Evolutionary conservation across 2,797 vertebrate genomes (phyloP), one percentile per base, ranked within the genome.

Genomic region (Eulemur rubriventer): DNA sequence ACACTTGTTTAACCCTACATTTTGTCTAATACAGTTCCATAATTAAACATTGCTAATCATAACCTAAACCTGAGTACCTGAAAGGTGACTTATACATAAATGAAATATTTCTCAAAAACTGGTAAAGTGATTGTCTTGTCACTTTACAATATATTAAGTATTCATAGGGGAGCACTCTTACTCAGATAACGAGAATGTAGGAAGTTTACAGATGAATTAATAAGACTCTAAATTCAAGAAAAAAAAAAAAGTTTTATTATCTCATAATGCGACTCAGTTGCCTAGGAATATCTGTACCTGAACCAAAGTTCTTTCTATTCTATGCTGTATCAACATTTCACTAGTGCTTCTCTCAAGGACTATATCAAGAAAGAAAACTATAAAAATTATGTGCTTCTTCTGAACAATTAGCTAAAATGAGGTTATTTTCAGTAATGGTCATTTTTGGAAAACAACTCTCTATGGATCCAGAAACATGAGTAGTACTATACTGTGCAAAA

Each of bases 51-150:
- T 69, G 46, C 14, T 73, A 92, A 73, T 52, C 17, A 79, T 70
- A 79, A 76, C 73, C 75, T 95, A 82, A 96, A 95, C 65, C 20
- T 73, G 22, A 92, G 46, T 78, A 38, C 18, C 50, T 93, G 59
- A 16, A 76, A 52, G 8, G 70, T 41, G n/a, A 89, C 65, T 82
- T 86, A 78, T 30, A 76, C 12, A 10, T 41, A 92, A 87, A 3
- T 33, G 12, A 24, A 80, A 10, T 33, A 94, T 22, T 67, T 93
- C 46, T 95, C n/a, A 73, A 69, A 61, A 87, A n/a, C 2, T 17
- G 7, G 6, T 20, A 46, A 89, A 80, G 30, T 59, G 9, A 76
- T 26, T 11, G 16, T 13, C 16, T 93, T 81, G n/a, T 14, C 12
- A 1, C 84, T 82, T 89, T 73, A 73, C n/a, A 91, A 55, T 16